Evolutionary conservation across 2,113 vertebrate genomes (phyloP), one percentile per base, ranked within the genome.

Genomic region (Ariopsis seemanni): DNA sequence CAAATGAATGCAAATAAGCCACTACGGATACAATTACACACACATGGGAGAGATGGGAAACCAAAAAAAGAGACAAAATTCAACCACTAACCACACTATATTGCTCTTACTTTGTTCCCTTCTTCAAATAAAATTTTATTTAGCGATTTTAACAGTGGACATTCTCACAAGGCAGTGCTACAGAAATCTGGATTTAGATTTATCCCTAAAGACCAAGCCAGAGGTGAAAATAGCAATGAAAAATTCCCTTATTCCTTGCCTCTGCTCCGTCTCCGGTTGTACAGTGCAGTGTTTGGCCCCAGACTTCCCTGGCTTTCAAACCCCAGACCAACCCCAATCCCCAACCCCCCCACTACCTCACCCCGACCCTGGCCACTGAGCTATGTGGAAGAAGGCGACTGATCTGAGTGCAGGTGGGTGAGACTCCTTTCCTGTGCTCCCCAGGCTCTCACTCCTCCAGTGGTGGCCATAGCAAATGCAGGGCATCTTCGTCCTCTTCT

Each of bases 361-460:
- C 30, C 72, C 84, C 34, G 83, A 90, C 91, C 71, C 90, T 92
- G 10, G 52, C 77, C 52, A 3, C 50, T 4, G 52, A 90, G 91
- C 92, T 93, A 90, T 94, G 92, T 95, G 93, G 91, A 94, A 93
- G 94, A 95, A 93, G 87, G 93, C 95, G 89, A 95, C 95, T 95
- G 95, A 92, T 95, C 94, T 94, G 90, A 82, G 88, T 96, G 94
- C 96, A 94, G 93, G 92, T 94, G 95, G 96, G 96, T 97, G 96
- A 97, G 96, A 97, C 93, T 96, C 93, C 92, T 97, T 96, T 97
- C 97, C 97, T 97, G 95, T 97, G 95, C 96, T 97, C 96, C 96
- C 96, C 97, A 97, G 96, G 96, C 95, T 94, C 95, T 93, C 95
- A 95, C 96, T 95, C 92, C 96, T 94, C 91, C 94, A 93, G 86